These are phyloP conservation scores for Nerophis ophidion DNA, from an alignment of 2,113 vertebrate species.

Conservation along the genomic window DNA sequence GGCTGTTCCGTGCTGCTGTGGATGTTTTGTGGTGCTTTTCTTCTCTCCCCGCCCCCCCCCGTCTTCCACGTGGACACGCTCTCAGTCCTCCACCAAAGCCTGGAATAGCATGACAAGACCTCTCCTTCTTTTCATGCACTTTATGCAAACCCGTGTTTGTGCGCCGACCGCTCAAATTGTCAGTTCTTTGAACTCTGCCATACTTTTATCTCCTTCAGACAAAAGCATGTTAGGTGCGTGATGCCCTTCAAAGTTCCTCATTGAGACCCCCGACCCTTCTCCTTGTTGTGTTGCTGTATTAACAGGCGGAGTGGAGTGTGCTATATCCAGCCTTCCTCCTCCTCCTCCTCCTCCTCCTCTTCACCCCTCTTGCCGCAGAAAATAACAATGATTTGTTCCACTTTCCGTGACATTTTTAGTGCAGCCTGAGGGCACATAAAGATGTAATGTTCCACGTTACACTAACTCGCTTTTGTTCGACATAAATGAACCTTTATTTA, in stretches of 20 bases:
- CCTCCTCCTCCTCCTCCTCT: constrained; percentile 22
- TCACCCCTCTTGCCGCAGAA: not conserved
- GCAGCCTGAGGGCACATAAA: no score
- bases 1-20: not conserved
- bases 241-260: no score
- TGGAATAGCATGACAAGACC: constrained; percentile 41
- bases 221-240: no score
- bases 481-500: no score
- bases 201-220: constrained; percentile 15
- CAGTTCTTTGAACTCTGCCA: constrained; percentile 48
- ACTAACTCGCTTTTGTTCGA: no score
- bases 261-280: constrained; percentile 18
- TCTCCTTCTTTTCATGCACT: constrained; percentile 53
- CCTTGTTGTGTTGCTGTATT: constrained; percentile 72
- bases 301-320: constrained; percentile 70
- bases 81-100: constrained; percentile 58
- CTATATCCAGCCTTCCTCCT: constrained; percentile 57
- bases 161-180: not conserved
- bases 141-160: constrained; percentile 51
- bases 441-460: no score
- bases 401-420: no score
- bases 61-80: constrained; percentile 59
- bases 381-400: no score
- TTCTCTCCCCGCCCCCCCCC: constrained; percentile 16
- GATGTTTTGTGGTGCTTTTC: no score